A percentile compares a stretch with the other conserved stretches of the same genome.
These are phyloP conservation scores for Netelia inedita DNA, from an alignment of 2,888 invertebrate species.

Conservation along the genomic window DNA sequence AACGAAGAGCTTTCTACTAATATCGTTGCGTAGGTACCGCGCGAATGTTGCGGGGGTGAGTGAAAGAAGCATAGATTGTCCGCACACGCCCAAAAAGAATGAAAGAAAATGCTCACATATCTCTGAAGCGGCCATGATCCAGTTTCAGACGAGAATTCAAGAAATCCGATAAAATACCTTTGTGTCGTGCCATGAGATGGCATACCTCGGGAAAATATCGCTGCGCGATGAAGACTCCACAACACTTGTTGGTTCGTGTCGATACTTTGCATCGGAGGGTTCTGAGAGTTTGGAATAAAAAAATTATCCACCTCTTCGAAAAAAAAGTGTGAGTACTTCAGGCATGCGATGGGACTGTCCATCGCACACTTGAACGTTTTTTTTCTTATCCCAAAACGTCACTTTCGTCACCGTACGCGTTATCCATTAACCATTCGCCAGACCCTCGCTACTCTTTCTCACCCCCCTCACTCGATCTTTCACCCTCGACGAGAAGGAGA, in stretches of 20 bases:
- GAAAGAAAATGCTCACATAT: background rate
- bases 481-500: background rate
- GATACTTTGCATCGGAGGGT: too few species aligned
- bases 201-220: slow-evolving; percentile 50
- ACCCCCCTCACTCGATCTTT: slow-evolving; percentile 17
- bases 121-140: background rate
- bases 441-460: slow-evolving; percentile 2
- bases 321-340: slow-evolving; percentile 17
- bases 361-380: background rate
- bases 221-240: background rate
- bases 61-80: too few species aligned
- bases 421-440: slow-evolving; percentile 62
- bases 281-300: too few species aligned
- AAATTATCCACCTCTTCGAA: background rate
- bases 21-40: too few species aligned
- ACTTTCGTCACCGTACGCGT: slow-evolving; percentile 49
- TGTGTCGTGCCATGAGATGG: slow-evolving; percentile 62
- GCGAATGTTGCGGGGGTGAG: too few species aligned
- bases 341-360: slow-evolving; percentile 8
- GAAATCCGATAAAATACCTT: slow-evolving; percentile 64
- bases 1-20: too few species aligned
- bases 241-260: too few species aligned
- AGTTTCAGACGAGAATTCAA: slow-evolving; percentile 69
- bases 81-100: too few species aligned
- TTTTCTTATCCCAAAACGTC: slow-evolving; percentile 9